A percentile compares a stretch with the other conserved stretches of the same genome.
These are phyloP conservation scores for Amphimedon queenslandica DNA, from an alignment of 37 sponge, comb jelly and placozoan species.

Conservation along the genomic window DNA sequence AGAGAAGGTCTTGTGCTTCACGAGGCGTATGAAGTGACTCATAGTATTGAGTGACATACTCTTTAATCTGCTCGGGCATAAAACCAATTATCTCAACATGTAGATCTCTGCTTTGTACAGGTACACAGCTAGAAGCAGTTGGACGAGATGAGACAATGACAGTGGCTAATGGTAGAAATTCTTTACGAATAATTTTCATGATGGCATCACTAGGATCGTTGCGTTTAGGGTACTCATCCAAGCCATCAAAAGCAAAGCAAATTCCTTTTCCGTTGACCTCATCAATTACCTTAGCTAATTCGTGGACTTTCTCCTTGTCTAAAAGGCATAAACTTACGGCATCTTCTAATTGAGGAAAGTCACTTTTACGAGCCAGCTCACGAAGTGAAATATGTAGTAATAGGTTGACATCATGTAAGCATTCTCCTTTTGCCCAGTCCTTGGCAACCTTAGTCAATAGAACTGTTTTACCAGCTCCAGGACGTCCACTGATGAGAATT, in stretches of 20 bases:
- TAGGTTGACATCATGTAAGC: slow-evolving; percentile 3
- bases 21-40: slow-evolving; percentile 2
- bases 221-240: slow-evolving; percentile 40
- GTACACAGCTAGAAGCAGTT: slow-evolving; percentile 1
- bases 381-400: slow-evolving; percentile 29
- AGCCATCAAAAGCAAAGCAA: slow-evolving; percentile 46
- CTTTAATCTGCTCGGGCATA: slow-evolving; percentile 23
- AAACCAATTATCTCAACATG: slow-evolving; percentile 49
- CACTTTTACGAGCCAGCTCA: slow-evolving; percentile 9
- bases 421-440: slow-evolving; percentile 34
- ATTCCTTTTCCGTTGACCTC: slow-evolving; percentile 22
- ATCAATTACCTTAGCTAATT: background rate
- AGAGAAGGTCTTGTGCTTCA: slow-evolving; percentile 10
- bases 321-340: slow-evolving; percentile 6
- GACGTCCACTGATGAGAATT: slow-evolving; percentile 30
- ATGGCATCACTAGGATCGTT: slow-evolving; percentile 7
- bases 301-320: background rate
- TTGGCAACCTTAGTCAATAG: slow-evolving; percentile 33
- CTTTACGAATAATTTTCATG: slow-evolving; percentile 13
- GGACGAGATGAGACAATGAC: slow-evolving; percentile 43
- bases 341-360: slow-evolving; percentile 11
- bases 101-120: background rate
- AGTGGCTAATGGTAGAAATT: slow-evolving; percentile 18
- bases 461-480: slow-evolving; percentile 35
- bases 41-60: slow-evolving; percentile 28